phyloP scores from a whole-genome alignment of 1,140 invertebrate species.

The Thaumetopoea pityocampa region DNA sequence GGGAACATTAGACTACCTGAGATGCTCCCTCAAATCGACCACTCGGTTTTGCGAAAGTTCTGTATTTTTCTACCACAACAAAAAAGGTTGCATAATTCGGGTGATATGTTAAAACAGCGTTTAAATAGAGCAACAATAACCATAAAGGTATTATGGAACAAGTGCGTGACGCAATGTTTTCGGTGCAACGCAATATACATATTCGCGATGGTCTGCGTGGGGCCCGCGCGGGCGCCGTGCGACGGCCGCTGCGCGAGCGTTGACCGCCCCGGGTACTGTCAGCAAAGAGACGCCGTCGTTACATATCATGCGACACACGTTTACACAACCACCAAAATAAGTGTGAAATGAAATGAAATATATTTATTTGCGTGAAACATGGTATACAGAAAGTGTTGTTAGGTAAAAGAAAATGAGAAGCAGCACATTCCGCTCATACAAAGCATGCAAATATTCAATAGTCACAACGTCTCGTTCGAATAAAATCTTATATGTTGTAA shows the following conservation, averaged over 20 bases:
- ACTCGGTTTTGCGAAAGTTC: too few relatives aligned
- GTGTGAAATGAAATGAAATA: constrained; percentile 2
- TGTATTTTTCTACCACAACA: constrained; percentile 11
- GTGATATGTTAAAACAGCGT: constrained; percentile 15
- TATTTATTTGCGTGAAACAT: not conserved
- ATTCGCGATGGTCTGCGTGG: constrained; percentile 44
- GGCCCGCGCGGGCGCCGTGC: constrained; percentile 36
- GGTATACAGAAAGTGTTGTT: too few relatives aligned
- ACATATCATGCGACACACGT: constrained; percentile 3
- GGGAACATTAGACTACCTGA: too few relatives aligned
- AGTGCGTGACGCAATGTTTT: constrained; percentile 27
- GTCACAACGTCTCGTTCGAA: too few relatives aligned
- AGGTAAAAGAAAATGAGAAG: too few relatives aligned
- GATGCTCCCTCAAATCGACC: too few relatives aligned
- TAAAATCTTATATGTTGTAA: too few relatives aligned
- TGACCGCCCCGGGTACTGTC: constrained; percentile 38
- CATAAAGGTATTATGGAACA: constrained; percentile 39
- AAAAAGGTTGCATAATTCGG: constrained; percentile 5
- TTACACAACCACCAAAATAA: constrained; percentile 5
- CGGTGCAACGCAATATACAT: constrained; percentile 54
- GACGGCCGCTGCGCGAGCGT: constrained; percentile 32
- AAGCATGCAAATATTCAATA: too few relatives aligned
- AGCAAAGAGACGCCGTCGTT: constrained; percentile 17
- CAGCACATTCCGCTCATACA: too few relatives aligned
- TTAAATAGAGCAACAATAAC: constrained; percentile 29